Base-by-base conservation (phyloP, 2,888 invertebrate genomes). In the Drosophila atripex region DNA sequence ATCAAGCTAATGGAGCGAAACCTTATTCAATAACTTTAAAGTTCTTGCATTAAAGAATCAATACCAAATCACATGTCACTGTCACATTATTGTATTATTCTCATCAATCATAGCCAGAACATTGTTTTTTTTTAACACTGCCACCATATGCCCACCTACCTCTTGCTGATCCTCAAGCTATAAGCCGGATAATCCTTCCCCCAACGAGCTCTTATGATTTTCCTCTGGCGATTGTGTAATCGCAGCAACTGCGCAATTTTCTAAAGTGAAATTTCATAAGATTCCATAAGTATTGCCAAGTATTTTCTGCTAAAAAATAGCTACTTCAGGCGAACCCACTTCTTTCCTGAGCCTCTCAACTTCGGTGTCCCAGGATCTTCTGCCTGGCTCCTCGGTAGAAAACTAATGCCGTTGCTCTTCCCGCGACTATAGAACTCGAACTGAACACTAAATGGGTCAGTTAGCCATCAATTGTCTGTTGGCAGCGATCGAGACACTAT, bases 371-470 rank as follows among this genome's bases (percentile, higher is more conserved):
- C 41, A 54, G 72, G 70, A 71, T 76, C 57, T 52, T 12, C 28
- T 47, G 55, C 53, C 61, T 71, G 51, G 51, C 51, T 71, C 28
- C 45, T 52, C 18, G 41, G 21, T 49, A 68, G 66, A 65, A 78
- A 78, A 77, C 73, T 80, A 73, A 63, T 64, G 75, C 70, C 63
- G 80, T 82, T 82, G 85, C 79, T 82, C 63, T 61, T 54, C 78
- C 75, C 71, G 78, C 89, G 84, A 88, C 87, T 80, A 76, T 76
- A 78, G 54, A 79, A 88, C 76, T 89, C 88, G 89, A 79, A 90
- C 90, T 90, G 84, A 69, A 14, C 41, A 49, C 21, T 85, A 60
- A 89, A 78, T 88, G 88, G 89, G 88, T 89, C 89, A 89, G 61
- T 80, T 80, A 77, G 73, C 84, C 86, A 83, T 75, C 71, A 77